A percentile compares a stretch with the other conserved stretches of the same genome.
These are phyloP conservation scores for Venustaconcha ellipsiformis DNA, from an alignment of 1,140 invertebrate genomes.

Conservation along the genomic window DNA sequence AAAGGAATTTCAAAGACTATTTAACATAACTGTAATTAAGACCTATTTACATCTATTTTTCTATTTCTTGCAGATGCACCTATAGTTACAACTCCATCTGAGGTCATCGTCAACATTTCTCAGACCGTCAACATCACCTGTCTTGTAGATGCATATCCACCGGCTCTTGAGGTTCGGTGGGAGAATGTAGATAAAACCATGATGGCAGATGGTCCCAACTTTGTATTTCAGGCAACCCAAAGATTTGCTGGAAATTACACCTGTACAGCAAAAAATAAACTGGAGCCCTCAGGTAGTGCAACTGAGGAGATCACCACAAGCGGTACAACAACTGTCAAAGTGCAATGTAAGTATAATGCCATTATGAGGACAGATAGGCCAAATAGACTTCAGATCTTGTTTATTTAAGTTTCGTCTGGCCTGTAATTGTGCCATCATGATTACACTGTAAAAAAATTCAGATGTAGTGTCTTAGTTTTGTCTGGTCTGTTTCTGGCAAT, in stretches of 20 bases:
- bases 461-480: too few relatives aligned
- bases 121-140: constrained; percentile 39
- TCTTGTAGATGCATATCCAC: constrained; percentile 47
- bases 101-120: constrained; percentile 31
- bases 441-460: background rate
- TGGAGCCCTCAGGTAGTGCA: constrained; percentile 15
- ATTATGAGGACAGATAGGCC: background rate
- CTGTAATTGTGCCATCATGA: background rate
- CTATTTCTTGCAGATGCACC: constrained; percentile 39
- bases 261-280: constrained; percentile 20
- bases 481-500: too few relatives aligned
- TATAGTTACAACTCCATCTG: constrained; percentile 22
- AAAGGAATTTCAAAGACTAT: too few relatives aligned
- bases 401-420: too few relatives aligned
- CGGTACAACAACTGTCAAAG: constrained; percentile 13
- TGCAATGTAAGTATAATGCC: constrained; percentile 15
- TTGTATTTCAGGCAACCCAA: constrained; percentile 15
- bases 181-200: constrained; percentile 19
- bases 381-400: too few relatives aligned
- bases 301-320: constrained; percentile 18
- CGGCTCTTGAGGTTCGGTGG: constrained; percentile 37
- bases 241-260: constrained; percentile 21
- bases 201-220: constrained; percentile 24
- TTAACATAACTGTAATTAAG: too few relatives aligned
- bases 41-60: background rate